Percentiles rank a stretch among this genome's conserved stretches.
Conservation (phyloP, 2,888 invertebrate genomes). For the Aquatica leii region DNA sequence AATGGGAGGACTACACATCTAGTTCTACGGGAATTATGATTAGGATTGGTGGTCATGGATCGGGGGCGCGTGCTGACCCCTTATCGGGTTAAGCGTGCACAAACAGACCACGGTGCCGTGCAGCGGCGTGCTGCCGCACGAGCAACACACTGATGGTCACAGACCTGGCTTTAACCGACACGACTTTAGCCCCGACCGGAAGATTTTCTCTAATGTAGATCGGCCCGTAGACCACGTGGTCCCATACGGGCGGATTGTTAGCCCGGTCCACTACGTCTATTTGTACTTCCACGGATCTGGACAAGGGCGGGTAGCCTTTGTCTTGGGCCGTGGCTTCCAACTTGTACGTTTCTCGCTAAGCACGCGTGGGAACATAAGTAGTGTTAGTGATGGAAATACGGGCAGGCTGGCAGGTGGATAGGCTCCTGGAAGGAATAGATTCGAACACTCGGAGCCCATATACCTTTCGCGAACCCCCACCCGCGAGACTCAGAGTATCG, state of each 20-base stretch:
- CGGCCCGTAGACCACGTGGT: constrained; percentile 95
- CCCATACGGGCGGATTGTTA: constrained; percentile 98
- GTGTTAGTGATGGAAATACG: constrained; percentile 46
- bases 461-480: constrained; percentile 46
- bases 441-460: constrained; percentile 43
- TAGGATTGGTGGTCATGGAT: constrained; percentile 46
- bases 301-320: constrained; percentile 94
- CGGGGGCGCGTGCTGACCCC: constrained; percentile 72
- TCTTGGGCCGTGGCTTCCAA: constrained; percentile 98
- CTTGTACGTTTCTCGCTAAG: constrained; percentile 95
- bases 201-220: constrained; percentile 98
- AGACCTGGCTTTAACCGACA: constrained; percentile 99
- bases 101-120: constrained; percentile 61
- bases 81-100: constrained; percentile 60
- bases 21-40: constrained; percentile 48
- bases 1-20: constrained; percentile 41
- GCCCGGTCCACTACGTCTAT: constrained; percentile 98
- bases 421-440: constrained; percentile 43
- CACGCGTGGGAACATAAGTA: constrained; percentile 47
- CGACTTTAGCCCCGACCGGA: constrained; percentile 97
- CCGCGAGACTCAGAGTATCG: constrained; percentile 63
- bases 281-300: constrained; percentile 96
- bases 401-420: constrained; percentile 44
- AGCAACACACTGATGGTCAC: constrained; percentile 62
- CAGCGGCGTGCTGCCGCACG: constrained; percentile 60